Conservation (phyloP, 30 jellyfish, hydroid and myxozoan genomes). For the Aurelia sp. region DNA sequence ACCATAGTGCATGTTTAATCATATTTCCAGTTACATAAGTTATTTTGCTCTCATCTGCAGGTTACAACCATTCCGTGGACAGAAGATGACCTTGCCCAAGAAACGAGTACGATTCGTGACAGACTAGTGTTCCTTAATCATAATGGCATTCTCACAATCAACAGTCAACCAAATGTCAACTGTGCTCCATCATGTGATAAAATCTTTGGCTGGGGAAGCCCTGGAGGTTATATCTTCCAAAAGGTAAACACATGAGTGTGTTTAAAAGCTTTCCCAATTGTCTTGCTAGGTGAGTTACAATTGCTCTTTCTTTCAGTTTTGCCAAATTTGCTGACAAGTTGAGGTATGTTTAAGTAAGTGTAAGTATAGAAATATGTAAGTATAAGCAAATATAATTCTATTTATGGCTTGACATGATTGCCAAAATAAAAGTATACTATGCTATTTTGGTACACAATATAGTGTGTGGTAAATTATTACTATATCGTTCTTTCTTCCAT, state of each 20-base stretch:
- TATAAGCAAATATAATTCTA: no score
- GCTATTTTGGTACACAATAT: no score
- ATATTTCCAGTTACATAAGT: no score
- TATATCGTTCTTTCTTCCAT: no score
- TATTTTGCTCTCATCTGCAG: slow-evolving; percentile 1
- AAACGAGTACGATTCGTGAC: slow-evolving; percentile 77
- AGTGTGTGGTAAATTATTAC: no score
- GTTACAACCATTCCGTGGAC: slow-evolving; percentile 88
- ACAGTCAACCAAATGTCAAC: slow-evolving; percentile 94
- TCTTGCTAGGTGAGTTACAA: slow-evolving; percentile 35
- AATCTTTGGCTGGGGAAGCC: slow-evolving; percentile 94
- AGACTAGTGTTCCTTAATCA: slow-evolving; percentile 54
- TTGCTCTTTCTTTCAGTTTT: slow-evolving; percentile 16
- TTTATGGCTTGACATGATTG: no score
- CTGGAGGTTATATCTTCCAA: slow-evolving; percentile 95
- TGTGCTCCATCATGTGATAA: slow-evolving; percentile 79
- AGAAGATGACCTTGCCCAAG: slow-evolving; percentile 88
- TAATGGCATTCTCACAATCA: slow-evolving; percentile 85
- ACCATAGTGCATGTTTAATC: no score
- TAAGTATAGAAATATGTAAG: no score
- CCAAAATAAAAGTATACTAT: no score
- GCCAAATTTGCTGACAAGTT: slow-evolving; percentile 29
- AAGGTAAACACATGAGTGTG: slow-evolving; percentile 67
- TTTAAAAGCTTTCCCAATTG: slow-evolving; percentile 26
- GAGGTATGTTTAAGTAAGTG: neutral